Percentiles rank a stretch among this genome's conserved stretches.
Evolutionary conservation across 2,797 vertebrate species (phyloP).

Genomic region (Sebastes matsubarae): DNA sequence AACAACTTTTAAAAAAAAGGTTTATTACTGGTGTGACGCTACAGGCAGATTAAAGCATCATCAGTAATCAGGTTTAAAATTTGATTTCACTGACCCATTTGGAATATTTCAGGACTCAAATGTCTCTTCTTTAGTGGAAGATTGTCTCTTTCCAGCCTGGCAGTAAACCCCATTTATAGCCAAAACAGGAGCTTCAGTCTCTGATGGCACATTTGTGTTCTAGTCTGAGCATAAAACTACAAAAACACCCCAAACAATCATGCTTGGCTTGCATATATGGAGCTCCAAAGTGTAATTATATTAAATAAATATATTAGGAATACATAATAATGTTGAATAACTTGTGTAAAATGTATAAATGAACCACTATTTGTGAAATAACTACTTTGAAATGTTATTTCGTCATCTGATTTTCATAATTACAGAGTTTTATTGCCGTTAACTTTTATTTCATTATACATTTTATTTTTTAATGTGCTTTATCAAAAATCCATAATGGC

Average conservation of each 20-base stretch:
- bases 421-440: background rate
- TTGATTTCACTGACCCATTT: background rate
- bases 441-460: background rate
- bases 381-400: background rate
- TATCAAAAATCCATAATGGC: background rate
- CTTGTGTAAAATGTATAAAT: background rate
- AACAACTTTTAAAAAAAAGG: background rate
- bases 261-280: background rate
- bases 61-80: constrained; percentile 1
- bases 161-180: constrained; percentile 18
- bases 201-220: background rate
- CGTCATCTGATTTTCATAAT: background rate
- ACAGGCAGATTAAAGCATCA: constrained; percentile 7
- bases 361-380: background rate
- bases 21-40: background rate
- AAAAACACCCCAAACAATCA: background rate
- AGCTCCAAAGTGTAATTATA: background rate
- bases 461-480: background rate
- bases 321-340: background rate
- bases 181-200: background rate
- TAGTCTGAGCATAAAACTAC: background rate
- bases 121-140: background rate
- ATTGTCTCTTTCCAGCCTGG: background rate
- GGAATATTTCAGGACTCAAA: background rate
- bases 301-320: background rate